Evolutionary conservation across 2,113 vertebrate genomes (phyloP).

Genomic region (Calyptomena viridis): DNA sequence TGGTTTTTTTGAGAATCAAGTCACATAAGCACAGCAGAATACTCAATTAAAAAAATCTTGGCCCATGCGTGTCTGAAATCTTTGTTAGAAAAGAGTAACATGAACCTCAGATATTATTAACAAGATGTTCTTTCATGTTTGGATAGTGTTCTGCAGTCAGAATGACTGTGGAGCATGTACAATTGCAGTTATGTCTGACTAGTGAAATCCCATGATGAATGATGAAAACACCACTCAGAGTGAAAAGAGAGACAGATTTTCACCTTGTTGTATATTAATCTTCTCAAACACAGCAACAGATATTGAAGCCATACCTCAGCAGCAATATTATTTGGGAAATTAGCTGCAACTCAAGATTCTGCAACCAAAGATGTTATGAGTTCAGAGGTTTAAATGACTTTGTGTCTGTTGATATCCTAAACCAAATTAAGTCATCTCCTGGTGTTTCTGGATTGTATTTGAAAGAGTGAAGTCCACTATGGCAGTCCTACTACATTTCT

Average conservation of each 20-base stretch:
- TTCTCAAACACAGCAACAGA: background rate
- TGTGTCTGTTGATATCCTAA: background rate
- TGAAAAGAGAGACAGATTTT: background rate
- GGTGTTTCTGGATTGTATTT: background rate
- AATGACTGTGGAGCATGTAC: background rate
- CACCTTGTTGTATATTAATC: background rate
- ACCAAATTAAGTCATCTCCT: background rate
- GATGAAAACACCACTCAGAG: background rate
- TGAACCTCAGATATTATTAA: background rate
- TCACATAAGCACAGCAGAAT: background rate
- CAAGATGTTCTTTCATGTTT: background rate
- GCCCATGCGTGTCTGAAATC: background rate
- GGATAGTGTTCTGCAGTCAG: background rate
- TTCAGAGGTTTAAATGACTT: background rate
- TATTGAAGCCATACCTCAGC: background rate
- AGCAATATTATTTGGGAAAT: background rate
- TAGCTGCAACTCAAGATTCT: background rate
- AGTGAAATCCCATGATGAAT: background rate
- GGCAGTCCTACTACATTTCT: background rate
- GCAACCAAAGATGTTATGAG: background rate
- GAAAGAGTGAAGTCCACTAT: background rate
- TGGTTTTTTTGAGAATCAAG: background rate
- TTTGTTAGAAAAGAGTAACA: background rate
- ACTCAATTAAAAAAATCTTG: background rate
- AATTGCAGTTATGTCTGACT: background rate